These are phyloP conservation scores for Muraenolepis orangiensis DNA, from an alignment of 2,797 vertebrate species.

Conservation along the genomic window DNA sequence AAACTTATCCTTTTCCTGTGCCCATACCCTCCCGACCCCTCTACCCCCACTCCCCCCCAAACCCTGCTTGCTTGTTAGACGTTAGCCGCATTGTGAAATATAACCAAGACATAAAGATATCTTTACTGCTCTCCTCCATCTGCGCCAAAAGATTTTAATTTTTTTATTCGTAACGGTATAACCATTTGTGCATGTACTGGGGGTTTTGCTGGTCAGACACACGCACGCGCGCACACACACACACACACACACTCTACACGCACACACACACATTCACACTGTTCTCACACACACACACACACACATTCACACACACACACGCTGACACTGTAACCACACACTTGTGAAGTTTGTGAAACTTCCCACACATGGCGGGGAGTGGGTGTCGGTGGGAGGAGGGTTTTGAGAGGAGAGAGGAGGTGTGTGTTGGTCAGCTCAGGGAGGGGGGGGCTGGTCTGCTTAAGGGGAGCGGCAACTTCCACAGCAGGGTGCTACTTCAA, in stretches of 20 bases:
- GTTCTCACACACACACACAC: constrained; percentile 28
- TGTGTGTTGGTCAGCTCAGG: constrained; percentile 21
- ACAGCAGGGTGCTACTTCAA: constrained; percentile 80
- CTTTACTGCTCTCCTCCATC: background rate
- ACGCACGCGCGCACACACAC: constrained; percentile 27
- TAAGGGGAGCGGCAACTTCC: constrained; percentile 80
- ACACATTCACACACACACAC: constrained; percentile 12
- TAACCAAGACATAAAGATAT: constrained; percentile 42
- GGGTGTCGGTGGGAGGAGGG: background rate
- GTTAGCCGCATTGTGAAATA: constrained; percentile 18
- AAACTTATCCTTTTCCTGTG: constrained; percentile 22
- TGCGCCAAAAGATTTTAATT: background rate
- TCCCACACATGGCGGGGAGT: constrained; percentile 4
- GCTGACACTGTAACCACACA: background rate
- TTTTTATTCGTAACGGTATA: background rate
- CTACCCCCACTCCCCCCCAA: background rate
- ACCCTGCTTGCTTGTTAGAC: constrained; percentile 25
- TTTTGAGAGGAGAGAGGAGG: constrained; percentile 2
- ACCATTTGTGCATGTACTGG: constrained; percentile 61
- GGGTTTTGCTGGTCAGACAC: constrained; percentile 63
- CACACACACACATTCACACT: constrained; percentile 25
- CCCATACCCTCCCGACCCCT: constrained; percentile 9
- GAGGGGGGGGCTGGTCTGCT: constrained; percentile 76
- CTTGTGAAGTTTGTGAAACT: background rate
- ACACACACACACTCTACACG: too few relatives aligned